These are phyloP conservation scores for Sinonovacula constricta DNA, from an alignment of 1,140 invertebrate species.

Conservation along the genomic window DNA sequence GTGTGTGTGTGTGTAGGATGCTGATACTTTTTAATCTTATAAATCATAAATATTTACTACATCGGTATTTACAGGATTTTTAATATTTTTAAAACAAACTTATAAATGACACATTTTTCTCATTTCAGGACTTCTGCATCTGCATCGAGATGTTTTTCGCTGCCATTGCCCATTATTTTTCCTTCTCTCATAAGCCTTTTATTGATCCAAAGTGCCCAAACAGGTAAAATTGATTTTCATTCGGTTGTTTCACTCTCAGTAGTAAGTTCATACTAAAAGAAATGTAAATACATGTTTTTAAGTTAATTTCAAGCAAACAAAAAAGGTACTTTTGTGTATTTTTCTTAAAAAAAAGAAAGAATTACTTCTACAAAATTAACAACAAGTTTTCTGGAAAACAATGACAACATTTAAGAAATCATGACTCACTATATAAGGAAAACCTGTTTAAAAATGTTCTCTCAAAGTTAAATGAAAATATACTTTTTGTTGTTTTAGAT, in stretches of 20 bases:
- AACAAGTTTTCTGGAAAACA: background rate
- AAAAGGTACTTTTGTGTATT: background rate
- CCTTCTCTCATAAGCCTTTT: constrained; percentile 94
- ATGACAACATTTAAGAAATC: too few species aligned
- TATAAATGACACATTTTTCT: background rate
- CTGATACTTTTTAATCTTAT: too few species aligned
- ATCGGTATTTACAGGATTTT: too few species aligned
- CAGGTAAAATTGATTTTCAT: constrained; percentile 31
- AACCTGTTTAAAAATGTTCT: too few species aligned
- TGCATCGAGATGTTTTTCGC: constrained; percentile 99
- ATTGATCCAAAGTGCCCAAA: constrained; percentile 61
- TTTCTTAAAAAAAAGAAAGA: background rate
- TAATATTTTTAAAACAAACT: too few species aligned
- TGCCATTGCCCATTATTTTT: constrained; percentile 95
- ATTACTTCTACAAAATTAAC: background rate
- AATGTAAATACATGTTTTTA: background rate
- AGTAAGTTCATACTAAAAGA: background rate
- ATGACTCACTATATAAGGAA: too few species aligned
- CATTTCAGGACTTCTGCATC: constrained; percentile 91
- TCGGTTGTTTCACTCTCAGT: background rate
- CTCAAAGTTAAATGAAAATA: too few species aligned
- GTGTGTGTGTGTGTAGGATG: too few species aligned
- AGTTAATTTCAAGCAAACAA: background rate
- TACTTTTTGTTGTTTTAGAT: too few species aligned
- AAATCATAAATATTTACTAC: too few species aligned